Conservation (phyloP, 2,113 vertebrate species). For the Antidorcas marsupialis region DNA sequence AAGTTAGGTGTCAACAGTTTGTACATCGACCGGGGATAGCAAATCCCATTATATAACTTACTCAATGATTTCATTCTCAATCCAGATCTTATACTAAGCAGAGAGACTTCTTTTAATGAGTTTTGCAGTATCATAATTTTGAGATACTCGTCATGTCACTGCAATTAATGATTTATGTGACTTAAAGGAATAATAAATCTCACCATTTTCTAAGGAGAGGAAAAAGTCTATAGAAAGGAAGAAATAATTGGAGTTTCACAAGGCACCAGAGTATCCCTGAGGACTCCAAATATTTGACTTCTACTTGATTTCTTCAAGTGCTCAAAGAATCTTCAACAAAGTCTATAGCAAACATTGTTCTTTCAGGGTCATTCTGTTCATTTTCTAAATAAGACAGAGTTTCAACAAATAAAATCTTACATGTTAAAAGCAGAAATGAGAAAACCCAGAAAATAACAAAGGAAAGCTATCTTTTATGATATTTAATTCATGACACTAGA, state of each 20-base stretch:
- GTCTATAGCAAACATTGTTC: background rate
- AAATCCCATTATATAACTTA: background rate
- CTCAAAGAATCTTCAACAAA: conserved; percentile 6
- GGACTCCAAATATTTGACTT: conserved; percentile 10
- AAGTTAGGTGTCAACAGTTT: background rate
- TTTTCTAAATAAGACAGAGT: conserved; percentile 39
- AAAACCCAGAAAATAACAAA: background rate
- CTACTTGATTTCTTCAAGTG: conserved; percentile 45
- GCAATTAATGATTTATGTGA: conserved; percentile 61
- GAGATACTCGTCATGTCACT: background rate
- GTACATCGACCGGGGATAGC: background rate
- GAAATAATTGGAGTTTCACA: conserved; percentile 54
- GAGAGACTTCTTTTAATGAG: background rate
- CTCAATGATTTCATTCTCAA: background rate
- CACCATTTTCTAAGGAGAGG: conserved; percentile 50
- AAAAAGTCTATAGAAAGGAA: conserved; percentile 49
- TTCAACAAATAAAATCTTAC: background rate
- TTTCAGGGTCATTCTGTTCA: conserved; percentile 18
- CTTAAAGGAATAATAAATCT: conserved; percentile 44
- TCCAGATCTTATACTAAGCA: background rate
- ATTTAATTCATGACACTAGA: background rate
- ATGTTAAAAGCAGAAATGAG: background rate
- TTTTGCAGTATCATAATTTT: conserved; percentile 5
- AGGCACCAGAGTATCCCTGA: conserved; percentile 36
- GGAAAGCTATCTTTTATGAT: background rate